Percentiles rank a stretch among this genome's conserved stretches.
Evolutionary conservation across 2,113 vertebrate species (phyloP).

Genomic region (Trematomus loennbergii): DNA sequence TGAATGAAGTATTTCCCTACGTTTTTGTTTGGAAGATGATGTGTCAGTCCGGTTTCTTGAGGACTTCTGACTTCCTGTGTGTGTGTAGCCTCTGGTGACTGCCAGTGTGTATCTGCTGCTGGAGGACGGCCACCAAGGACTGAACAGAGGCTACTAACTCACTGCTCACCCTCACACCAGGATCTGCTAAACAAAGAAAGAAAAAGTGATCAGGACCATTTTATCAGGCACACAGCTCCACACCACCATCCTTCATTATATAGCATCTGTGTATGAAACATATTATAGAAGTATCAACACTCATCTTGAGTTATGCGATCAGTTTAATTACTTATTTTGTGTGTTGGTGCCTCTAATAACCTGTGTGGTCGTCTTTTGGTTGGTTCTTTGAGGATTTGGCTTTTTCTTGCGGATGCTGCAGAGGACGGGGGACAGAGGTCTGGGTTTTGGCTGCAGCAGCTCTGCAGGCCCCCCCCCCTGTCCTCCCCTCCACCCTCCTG

Average conservation of each 20-base stretch:
- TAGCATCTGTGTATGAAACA: no score
- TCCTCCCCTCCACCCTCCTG: conserved; percentile 26
- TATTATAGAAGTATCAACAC: no score
- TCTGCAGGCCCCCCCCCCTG: conserved; percentile 7
- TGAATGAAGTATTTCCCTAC: conserved; percentile 10
- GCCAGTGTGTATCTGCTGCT: conserved; percentile 70
- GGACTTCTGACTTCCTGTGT: conserved; percentile 18
- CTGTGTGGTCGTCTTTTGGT: conserved; percentile 28
- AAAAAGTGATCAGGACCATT: background rate
- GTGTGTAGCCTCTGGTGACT: conserved; percentile 13
- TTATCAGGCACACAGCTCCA: background rate
- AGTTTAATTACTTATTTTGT: background rate
- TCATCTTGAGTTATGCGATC: background rate
- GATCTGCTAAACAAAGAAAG: conserved; percentile 47
- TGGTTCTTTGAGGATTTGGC: conserved; percentile 33
- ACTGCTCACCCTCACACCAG: conserved; percentile 70
- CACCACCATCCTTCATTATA: background rate
- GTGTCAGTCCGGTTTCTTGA: background rate
- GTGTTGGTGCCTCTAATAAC: conserved; percentile 20
- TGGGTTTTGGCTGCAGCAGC: conserved; percentile 21
- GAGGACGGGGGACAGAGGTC: conserved; percentile 1
- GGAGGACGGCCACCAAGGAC: conserved; percentile 73
- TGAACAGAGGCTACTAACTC: conserved; percentile 84
- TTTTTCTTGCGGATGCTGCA: conserved; percentile 2
- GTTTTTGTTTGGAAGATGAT: conserved; percentile 3